Percentiles rank a stretch among this genome's conserved stretches.
Evolutionary conservation across 1,140 invertebrate species (phyloP).

Genomic region (Odontomachus brunneus): DNA sequence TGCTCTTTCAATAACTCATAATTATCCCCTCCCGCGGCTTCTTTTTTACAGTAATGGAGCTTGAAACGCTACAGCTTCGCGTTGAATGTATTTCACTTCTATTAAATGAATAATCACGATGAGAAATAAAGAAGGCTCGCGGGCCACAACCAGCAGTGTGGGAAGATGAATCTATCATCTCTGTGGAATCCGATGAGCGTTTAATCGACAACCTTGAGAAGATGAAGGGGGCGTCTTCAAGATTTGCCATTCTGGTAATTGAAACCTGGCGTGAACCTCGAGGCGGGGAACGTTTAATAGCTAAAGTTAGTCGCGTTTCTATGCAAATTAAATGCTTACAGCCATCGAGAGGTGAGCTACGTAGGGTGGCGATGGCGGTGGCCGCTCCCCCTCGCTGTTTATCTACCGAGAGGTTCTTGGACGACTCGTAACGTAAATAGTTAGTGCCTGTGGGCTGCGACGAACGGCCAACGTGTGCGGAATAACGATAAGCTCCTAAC

Average conservation of each 20-base stretch:
- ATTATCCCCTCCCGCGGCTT: neutral
- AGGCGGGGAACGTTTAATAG: constrained; percentile 77
- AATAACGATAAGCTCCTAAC: constrained; percentile 82
- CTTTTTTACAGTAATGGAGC: neutral
- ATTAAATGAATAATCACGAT: neutral
- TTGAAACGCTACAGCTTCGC: neutral
- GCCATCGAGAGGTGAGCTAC: constrained; percentile 72
- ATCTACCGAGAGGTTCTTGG: constrained; percentile 77
- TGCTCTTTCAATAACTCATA: neutral
- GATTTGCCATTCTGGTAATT: constrained; percentile 80
- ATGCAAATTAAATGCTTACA: constrained; percentile 81
- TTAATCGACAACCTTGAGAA: constrained; percentile 54
- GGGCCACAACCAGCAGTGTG: neutral
- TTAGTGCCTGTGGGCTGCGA: constrained; percentile 79
- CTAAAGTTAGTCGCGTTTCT: constrained; percentile 81
- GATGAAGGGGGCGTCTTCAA: constrained; percentile 52
- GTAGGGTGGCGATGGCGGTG: constrained; percentile 62
- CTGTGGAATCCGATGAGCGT: constrained; percentile 20
- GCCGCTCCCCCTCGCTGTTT: constrained; percentile 75
- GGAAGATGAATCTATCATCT: neutral
- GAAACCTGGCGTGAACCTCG: constrained; percentile 73
- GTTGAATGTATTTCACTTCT: neutral
- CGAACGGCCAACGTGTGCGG: constrained; percentile 81
- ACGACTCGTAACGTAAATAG: constrained; percentile 79
- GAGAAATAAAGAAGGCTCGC: constrained; percentile 12